Percentiles rank a stretch among this genome's conserved stretches.
Evolutionary conservation across 2,113 vertebrate genomes (phyloP).

Genomic region (Laticauda laticaudata): DNA sequence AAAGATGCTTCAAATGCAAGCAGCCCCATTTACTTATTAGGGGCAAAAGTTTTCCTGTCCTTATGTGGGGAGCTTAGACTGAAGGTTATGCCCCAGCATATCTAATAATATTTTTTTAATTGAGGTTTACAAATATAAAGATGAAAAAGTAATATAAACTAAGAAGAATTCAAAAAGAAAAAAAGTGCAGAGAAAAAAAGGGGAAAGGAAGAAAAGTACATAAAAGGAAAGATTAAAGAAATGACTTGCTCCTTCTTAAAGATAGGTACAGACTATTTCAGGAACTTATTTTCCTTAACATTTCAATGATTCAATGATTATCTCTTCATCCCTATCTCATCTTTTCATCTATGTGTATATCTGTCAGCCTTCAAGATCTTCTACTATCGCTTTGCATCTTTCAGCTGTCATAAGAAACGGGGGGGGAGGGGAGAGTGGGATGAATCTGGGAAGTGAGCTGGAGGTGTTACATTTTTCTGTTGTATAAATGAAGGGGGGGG

Average conservation of each 20-base stretch:
- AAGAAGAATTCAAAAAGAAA: not conserved
- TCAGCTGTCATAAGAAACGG: too few relatives aligned
- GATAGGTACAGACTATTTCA: not conserved
- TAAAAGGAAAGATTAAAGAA: not conserved
- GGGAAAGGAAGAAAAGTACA: not conserved
- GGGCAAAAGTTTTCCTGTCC: not conserved
- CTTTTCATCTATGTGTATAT: not conserved
- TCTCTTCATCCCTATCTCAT: not conserved
- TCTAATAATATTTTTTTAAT: not conserved
- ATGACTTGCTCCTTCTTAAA: not conserved
- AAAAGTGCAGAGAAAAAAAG: not conserved
- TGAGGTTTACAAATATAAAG: not conserved
- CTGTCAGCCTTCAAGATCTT: too few relatives aligned
- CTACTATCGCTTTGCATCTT: too few relatives aligned
- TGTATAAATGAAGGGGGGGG: too few relatives aligned
- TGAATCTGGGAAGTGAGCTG: too few relatives aligned
- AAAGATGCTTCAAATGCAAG: not conserved
- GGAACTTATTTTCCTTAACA: not conserved
- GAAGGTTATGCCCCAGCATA: not conserved
- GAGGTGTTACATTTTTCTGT: too few relatives aligned
- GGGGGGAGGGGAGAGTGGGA: too few relatives aligned
- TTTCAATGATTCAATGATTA: not conserved
- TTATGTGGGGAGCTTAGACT: not conserved
- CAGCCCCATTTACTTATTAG: not conserved
- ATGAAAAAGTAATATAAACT: not conserved